These are phyloP conservation scores for Bombus sibiricus DNA, from an alignment of 1,140 invertebrate species.

Conservation along the genomic window DNA sequence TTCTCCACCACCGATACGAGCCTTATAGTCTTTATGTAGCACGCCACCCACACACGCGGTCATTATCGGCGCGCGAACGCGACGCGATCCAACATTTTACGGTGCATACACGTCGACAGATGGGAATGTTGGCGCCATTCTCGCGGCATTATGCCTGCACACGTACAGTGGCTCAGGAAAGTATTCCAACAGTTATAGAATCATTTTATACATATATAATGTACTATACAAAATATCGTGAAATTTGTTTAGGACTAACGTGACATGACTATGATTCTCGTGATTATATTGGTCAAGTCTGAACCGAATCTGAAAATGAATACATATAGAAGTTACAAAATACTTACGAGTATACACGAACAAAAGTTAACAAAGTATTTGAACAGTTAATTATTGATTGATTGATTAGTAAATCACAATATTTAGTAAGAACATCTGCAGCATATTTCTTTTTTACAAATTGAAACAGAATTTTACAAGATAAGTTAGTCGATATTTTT, in stretches of 20 bases:
- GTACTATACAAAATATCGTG: neutral
- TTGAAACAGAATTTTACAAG: too few relatives aligned
- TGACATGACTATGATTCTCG: neutral
- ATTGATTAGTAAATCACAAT: too few relatives aligned
- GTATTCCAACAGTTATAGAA: neutral
- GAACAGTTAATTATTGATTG: too few relatives aligned
- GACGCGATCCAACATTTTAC: conserved; percentile 52
- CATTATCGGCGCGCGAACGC: neutral
- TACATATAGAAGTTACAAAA: too few relatives aligned
- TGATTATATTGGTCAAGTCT: neutral
- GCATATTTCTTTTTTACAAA: too few relatives aligned
- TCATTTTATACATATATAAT: neutral
- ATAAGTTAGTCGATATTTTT: too few relatives aligned
- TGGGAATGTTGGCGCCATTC: conserved; percentile 75
- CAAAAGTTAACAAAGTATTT: too few relatives aligned
- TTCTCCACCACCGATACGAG: conserved; percentile 5
- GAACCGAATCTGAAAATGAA: too few relatives aligned
- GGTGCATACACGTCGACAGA: conserved; percentile 65
- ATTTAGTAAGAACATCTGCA: too few relatives aligned
- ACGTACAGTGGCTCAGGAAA: neutral
- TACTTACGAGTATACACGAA: too few relatives aligned
- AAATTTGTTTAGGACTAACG: neutral
- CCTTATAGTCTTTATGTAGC: conserved; percentile 19
- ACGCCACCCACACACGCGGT: conserved; percentile 22
- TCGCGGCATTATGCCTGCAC: conserved; percentile 46